phyloP scores from a whole-genome alignment of 1,140 invertebrate genomes.

The Nymphalis io region DNA sequence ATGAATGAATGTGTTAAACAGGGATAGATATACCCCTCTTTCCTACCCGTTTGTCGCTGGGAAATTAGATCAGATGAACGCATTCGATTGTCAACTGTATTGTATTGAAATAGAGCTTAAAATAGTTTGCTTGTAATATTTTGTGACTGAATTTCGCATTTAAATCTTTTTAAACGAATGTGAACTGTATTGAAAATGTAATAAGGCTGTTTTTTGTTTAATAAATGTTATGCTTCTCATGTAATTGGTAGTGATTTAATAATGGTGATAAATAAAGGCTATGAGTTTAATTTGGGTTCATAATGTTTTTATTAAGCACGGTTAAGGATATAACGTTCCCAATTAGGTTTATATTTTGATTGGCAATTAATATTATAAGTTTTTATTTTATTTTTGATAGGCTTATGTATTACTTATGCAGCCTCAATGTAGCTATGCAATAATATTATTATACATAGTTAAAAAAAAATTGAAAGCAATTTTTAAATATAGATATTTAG shows the following conservation, averaged over 20 bases:
- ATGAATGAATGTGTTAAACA: constrained; percentile 24
- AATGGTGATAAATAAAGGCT: constrained; percentile 57
- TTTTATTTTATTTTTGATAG: background rate
- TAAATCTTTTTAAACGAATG: constrained; percentile 25
- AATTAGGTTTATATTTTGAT: constrained; percentile 41
- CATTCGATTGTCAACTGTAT: constrained; percentile 32
- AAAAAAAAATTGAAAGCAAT: no score
- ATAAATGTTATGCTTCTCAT: constrained; percentile 33
- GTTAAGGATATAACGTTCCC: constrained; percentile 40
- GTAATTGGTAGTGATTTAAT: constrained; percentile 65
- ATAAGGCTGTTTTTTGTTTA: constrained; percentile 38
- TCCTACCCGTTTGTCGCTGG: constrained; percentile 46
- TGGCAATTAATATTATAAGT: constrained; percentile 27
- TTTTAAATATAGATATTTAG: no score
- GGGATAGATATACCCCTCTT: constrained; percentile 45
- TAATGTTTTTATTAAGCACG: constrained; percentile 54
- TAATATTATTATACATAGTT: background rate
- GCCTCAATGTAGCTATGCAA: background rate
- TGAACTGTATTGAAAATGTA: constrained; percentile 26
- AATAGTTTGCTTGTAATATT: constrained; percentile 17
- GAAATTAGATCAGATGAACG: constrained; percentile 48
- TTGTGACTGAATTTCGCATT: constrained; percentile 28
- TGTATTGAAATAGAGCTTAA: constrained; percentile 2
- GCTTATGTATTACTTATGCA: background rate
- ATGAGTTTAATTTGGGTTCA: constrained; percentile 45